A percentile compares a stretch with the other conserved stretches of the same genome.
Conservation (phyloP, 2,888 invertebrate genomes). For the Polyommatus iphigenia region DNA sequence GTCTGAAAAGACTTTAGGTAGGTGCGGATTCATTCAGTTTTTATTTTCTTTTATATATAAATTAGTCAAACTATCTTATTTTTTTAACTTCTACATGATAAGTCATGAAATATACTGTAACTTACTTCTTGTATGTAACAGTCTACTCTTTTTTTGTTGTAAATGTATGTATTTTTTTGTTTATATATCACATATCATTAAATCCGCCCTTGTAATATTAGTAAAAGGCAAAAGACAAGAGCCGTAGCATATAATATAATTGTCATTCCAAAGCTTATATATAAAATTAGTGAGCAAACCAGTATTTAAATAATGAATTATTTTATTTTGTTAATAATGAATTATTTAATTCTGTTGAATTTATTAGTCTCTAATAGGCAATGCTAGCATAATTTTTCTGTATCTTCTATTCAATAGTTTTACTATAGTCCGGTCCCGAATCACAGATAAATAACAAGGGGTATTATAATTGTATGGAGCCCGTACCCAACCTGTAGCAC, state of each 20-base stretch:
- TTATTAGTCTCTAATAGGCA: conserved; percentile 1
- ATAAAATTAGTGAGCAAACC: conserved; percentile 11
- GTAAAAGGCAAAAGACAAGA: not conserved
- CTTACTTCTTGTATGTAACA: not conserved
- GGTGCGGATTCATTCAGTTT: not conserved
- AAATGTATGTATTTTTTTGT: not conserved
- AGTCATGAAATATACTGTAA: not conserved
- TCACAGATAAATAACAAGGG: too few species aligned
- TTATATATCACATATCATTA: not conserved
- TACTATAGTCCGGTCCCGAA: not conserved
- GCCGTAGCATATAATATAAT: not conserved
- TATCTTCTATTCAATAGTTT: not conserved
- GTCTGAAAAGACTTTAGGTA: not conserved
- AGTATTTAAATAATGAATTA: conserved; percentile 13
- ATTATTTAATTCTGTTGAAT: conserved; percentile 6
- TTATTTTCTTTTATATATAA: not conserved
- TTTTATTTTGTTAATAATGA: not conserved
- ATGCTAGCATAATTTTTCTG: not conserved
- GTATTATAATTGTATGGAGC: too few species aligned
- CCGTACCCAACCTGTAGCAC: too few species aligned
- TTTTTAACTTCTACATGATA: not conserved
- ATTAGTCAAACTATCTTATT: not conserved
- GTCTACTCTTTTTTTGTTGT: not conserved
- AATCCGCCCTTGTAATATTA: not conserved
- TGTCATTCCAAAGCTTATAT: conserved; percentile 20